Base-by-base conservation (phyloP, 2,888 invertebrate genomes). In the Pandemis corylana region DNA sequence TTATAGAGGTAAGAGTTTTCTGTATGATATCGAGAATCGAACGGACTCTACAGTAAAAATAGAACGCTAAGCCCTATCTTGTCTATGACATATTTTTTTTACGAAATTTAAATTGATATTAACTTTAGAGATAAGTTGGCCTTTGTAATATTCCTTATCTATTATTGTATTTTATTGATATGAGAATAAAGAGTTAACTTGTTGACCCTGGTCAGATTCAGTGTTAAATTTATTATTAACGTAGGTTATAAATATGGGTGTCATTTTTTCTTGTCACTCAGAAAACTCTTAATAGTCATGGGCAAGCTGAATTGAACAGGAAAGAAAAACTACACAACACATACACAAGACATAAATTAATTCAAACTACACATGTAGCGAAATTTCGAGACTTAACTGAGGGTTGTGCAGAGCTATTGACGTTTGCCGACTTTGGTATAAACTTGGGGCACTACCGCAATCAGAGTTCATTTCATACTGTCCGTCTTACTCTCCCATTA, bases 321-420 rank as follows among this genome's bases (percentile, higher is more conserved):
- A 72, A 64, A 75, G 51, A 76, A 46, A 61, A 64, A 69, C 67
- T 66, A 69, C 69, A 77, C 72, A 68, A 72, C 76, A 78, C 78
- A 59, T 74, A 77, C 76, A 78, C 63, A 66, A 72, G 53, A 76
- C 63, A 72, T 71, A 73, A 69, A 70, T 51, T 71, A 68, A 68
- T 65, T 71, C 46, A 49, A 42, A 74, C 59, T 49, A 71, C 70
- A 41, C 68, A 6, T 10, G 62, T 75, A 75, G 74, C 28, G 10
- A 10, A 62, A 46, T 68, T 64, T 75, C 74, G 74, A 70, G 70
- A 67, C 71, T 56, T 66, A 42, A 5, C 6, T 28, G 61, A 69
- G 51, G 61, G 49, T n/a, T 36, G 51, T 9, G 59, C 9, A 20
- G 59, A 59, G 59, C 28, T 59, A 28, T 59, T 12, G 59, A 12